Percentiles rank a stretch among this genome's conserved stretches.
These are phyloP conservation scores for Dynastes maya DNA, from an alignment of 2,888 invertebrate species.

Conservation along the genomic window DNA sequence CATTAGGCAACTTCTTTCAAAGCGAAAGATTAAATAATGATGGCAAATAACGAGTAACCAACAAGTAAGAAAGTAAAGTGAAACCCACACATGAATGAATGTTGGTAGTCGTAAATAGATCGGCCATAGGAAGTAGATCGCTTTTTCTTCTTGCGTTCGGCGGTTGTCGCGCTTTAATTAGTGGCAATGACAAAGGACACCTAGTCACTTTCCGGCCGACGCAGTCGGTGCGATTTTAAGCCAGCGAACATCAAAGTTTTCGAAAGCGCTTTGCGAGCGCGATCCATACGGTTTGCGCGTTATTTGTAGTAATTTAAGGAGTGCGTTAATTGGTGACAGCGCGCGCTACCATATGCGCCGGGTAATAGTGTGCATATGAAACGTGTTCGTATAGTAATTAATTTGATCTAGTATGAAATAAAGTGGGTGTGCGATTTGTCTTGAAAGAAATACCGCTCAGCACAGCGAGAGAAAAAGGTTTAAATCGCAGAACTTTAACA, in stretches of 20 bases:
- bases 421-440: conserved; percentile 18
- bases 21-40: neutral
- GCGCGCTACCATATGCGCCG: conserved; percentile 29
- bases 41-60: neutral
- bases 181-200: conserved; percentile 51
- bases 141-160: conserved; percentile 44
- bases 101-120: conserved; percentile 41
- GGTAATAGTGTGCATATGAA: conserved; percentile 21
- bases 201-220: conserved; percentile 43
- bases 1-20: too few relatives aligned
- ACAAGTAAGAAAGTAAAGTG: neutral
- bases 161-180: conserved; percentile 47
- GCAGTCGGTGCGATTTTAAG: conserved; percentile 38
- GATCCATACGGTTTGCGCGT: conserved; percentile 31
- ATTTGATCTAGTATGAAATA: conserved; percentile 29
- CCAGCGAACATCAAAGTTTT: conserved; percentile 45
- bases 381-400: conserved; percentile 16
- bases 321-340: conserved; percentile 42
- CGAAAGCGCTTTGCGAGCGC: conserved; percentile 32
- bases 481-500: too few relatives aligned
- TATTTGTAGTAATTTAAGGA: conserved; percentile 46
- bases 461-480: too few relatives aligned
- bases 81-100: conserved; percentile 29
- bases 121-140: conserved; percentile 41
- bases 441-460: neutral